A percentile compares a stretch with the other conserved stretches of the same genome.
Evolutionary conservation across 2,797 vertebrate species (phyloP).

Genomic region (Aeoliscus strigatus): DNA sequence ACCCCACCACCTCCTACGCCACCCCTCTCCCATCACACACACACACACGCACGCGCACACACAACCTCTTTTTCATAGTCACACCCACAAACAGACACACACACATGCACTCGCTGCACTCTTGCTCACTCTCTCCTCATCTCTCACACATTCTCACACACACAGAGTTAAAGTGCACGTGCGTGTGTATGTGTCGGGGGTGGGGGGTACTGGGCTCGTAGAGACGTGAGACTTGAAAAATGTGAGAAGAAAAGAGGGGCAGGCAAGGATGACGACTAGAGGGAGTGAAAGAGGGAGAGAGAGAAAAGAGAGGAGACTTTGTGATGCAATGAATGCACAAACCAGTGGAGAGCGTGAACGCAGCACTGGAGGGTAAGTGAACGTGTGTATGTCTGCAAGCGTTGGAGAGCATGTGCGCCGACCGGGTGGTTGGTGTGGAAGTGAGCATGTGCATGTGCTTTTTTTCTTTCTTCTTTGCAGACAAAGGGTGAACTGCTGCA

Average conservation of each 20-base stretch:
- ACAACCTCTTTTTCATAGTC: slow-evolving; percentile 28
- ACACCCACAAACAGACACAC: slow-evolving; percentile 37
- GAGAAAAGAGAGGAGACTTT: slow-evolving; percentile 30
- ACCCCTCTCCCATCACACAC: slow-evolving; percentile 30
- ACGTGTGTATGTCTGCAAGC: slow-evolving; percentile 18
- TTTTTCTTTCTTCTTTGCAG: slow-evolving; percentile 32
- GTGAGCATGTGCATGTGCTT: slow-evolving; percentile 26
- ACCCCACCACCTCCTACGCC: slow-evolving; percentile 23
- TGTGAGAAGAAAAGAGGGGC: slow-evolving; percentile 48
- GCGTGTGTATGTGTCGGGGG: slow-evolving; percentile 8
- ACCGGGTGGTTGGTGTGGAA: slow-evolving; percentile 39
- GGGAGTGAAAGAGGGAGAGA: slow-evolving; percentile 52
- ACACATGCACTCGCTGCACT: slow-evolving; percentile 62
- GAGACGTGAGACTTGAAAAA: slow-evolving; percentile 67
- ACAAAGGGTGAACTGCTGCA: slow-evolving; percentile 61
- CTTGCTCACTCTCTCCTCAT: slow-evolving; percentile 46
- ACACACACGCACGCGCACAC: slow-evolving; percentile 26
- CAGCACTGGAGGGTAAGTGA: slow-evolving; percentile 42
- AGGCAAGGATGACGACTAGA: slow-evolving; percentile 50
- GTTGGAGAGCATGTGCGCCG: slow-evolving; percentile 33
- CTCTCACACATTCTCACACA: slow-evolving; percentile 50
- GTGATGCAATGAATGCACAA: slow-evolving; percentile 44
- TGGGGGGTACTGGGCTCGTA: slow-evolving; percentile 46
- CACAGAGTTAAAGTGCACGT: slow-evolving; percentile 57
- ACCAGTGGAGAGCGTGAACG: slow-evolving; percentile 38